phyloP scores from a whole-genome alignment of 1,140 invertebrate species.

The Apis mellifera region DNA sequence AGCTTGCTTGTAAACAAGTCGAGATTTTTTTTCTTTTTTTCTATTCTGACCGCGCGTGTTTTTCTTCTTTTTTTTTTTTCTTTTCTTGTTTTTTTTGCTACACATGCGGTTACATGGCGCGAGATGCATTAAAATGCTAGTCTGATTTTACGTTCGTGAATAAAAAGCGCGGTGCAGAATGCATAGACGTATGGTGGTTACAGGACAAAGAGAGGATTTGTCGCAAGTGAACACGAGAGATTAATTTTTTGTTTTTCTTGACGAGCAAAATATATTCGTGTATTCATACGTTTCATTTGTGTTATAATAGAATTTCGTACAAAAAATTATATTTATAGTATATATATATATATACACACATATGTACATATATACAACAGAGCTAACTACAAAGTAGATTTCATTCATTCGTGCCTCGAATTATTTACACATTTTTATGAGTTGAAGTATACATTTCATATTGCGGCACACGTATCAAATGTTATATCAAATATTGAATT shows the following conservation, averaged over 20 bases:
- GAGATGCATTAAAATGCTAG: constrained; percentile 36
- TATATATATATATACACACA: too few species aligned
- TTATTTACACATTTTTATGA: constrained; percentile 41
- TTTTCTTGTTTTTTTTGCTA: not conserved
- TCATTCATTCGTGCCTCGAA: constrained; percentile 5
- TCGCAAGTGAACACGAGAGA: constrained; percentile 21
- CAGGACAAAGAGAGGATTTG: constrained; percentile 2
- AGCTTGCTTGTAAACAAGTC: constrained; percentile 8
- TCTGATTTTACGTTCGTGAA: constrained; percentile 27
- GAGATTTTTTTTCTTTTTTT: constrained; percentile 6
- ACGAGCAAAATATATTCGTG: constrained; percentile 50
- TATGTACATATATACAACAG: not conserved
- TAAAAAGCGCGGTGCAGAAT: constrained; percentile 17
- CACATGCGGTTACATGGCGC: constrained; percentile 18
- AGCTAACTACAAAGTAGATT: constrained; percentile 25
- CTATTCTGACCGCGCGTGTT: not conserved
- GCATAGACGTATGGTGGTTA: constrained; percentile 16
- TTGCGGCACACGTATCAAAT: not conserved
- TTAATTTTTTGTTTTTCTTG: not conserved
- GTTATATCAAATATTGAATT: constrained; percentile 14
- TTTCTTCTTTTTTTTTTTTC: too few species aligned
- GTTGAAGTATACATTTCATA: constrained; percentile 6
- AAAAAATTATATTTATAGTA: constrained; percentile 36
- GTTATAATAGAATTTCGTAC: constrained; percentile 50
- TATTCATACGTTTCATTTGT: constrained; percentile 52